These are phyloP conservation scores for Aphyosemion australe DNA, from an alignment of 2,113 vertebrate genomes.

Conservation along the genomic window DNA sequence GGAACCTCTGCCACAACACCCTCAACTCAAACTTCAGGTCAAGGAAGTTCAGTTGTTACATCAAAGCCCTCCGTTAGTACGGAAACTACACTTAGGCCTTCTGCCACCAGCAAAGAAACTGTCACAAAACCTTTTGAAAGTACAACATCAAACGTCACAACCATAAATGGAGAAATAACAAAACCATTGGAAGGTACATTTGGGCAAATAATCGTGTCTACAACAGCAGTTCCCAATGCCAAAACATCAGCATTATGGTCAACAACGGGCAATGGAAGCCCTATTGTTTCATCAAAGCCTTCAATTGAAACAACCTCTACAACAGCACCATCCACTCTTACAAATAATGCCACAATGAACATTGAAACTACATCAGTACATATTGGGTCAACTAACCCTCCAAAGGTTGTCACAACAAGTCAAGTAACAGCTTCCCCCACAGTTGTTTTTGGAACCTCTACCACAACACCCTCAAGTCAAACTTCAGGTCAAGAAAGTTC, in stretches of 20 bases:
- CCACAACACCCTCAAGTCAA: background rate
- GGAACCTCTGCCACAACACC: background rate
- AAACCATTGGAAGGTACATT: background rate
- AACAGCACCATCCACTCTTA: background rate
- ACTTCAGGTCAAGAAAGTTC: conserved; percentile 3
- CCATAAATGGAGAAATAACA: background rate
- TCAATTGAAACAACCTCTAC: background rate
- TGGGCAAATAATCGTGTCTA: background rate
- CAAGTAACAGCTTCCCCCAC: conserved; percentile 12
- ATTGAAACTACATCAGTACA: background rate
- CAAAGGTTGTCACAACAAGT: background rate
- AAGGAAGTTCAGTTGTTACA: background rate
- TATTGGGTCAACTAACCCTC: background rate
- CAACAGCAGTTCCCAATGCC: conserved; percentile 6
- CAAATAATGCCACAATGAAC: background rate
- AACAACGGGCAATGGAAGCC: background rate
- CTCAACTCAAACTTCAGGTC: too few species aligned
- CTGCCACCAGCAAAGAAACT: too few species aligned
- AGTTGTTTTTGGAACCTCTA: too few species aligned
- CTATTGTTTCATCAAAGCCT: background rate
- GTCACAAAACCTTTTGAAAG: background rate
- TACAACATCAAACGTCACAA: background rate
- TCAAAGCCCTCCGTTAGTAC: background rate
- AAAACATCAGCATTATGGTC: background rate
- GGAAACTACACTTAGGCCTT: too few species aligned